Conservation (phyloP, 1,140 invertebrate species). For the Pectinophora gossypiella region DNA sequence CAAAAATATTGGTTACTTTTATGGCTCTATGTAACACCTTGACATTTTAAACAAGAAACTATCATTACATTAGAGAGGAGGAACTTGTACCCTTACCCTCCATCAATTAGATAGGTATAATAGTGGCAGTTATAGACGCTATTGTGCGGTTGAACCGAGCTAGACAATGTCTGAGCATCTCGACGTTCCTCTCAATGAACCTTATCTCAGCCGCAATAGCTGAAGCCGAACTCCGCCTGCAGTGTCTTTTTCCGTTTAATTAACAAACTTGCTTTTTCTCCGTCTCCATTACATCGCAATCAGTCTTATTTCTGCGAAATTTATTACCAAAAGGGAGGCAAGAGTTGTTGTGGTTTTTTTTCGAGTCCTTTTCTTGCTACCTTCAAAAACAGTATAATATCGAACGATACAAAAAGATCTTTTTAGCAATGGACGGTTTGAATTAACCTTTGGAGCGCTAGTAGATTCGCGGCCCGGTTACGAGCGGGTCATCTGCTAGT, state of each 20-base stretch:
- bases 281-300: neutral
- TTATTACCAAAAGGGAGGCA: neutral
- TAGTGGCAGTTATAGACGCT: constrained; percentile 16
- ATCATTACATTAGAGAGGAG: too few species aligned
- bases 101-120: constrained; percentile 4
- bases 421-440: constrained; percentile 22
- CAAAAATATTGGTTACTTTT: too few species aligned
- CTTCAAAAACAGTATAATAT: neutral
- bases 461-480: constrained; percentile 42
- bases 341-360: neutral
- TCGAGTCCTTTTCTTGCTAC: neutral
- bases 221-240: constrained; percentile 14
- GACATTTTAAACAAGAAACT: too few species aligned
- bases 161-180: constrained; percentile 7
- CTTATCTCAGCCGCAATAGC: constrained; percentile 12
- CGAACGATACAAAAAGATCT: too few species aligned
- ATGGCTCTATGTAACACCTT: too few species aligned
- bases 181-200: constrained; percentile 9
- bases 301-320: neutral
- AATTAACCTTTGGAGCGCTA: constrained; percentile 45
- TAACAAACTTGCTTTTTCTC: constrained; percentile 40
- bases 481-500: constrained; percentile 54
- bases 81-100: too few species aligned
- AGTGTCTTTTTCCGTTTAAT: constrained; percentile 36
- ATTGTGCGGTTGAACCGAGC: constrained; percentile 12